These are phyloP conservation scores for Otolemur garnettii DNA, from an alignment of 2,113 vertebrate species.

Conservation along the genomic window DNA sequence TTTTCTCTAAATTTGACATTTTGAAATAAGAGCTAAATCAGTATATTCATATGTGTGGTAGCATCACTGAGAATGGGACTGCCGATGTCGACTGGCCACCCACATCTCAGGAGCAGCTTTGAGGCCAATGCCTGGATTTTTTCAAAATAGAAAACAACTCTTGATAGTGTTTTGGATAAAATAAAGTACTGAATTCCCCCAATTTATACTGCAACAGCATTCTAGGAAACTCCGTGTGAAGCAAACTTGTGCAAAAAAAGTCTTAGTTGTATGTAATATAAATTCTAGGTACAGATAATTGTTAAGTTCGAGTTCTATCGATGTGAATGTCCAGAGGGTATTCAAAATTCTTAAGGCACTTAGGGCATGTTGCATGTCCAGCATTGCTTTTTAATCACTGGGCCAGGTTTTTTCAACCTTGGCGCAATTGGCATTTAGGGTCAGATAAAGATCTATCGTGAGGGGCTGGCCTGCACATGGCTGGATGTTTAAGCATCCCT, in stretches of 20 bases:
- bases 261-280: background rate
- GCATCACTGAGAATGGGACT: fast-evolving
- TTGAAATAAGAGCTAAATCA: constrained; percentile 55
- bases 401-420: background rate
- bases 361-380: background rate
- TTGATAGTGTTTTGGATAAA: background rate
- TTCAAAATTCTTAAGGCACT: background rate
- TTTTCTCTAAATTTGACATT: constrained; percentile 44
- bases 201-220: background rate
- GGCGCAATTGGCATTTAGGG: background rate
- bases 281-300: background rate
- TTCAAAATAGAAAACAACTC: background rate
- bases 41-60: background rate
- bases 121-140: background rate
- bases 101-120: background rate
- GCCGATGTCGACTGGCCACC: background rate
- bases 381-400: background rate
- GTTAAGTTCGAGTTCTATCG: background rate
- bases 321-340: background rate
- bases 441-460: background rate
- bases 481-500: background rate
- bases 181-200: background rate
- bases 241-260: background rate
- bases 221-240: background rate
- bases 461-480: background rate